Evolutionary conservation across 2,888 invertebrate genomes (phyloP).

Genomic region (Caenorhabditis sp.): DNA sequence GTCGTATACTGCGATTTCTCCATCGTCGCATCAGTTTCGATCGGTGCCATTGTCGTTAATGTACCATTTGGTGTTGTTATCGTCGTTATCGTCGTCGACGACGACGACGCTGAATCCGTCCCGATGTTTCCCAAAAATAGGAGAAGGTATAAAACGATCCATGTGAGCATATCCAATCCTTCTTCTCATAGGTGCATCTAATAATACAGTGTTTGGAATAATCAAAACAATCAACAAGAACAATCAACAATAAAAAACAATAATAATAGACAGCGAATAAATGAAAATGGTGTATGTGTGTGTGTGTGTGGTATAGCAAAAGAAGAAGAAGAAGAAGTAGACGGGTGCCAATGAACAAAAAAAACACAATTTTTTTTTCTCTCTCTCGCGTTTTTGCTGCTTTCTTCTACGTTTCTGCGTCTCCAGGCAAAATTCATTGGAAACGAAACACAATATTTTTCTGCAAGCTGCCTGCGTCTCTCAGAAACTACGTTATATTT

Average conservation of each 20-base stretch:
- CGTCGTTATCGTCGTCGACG: too few relatives aligned
- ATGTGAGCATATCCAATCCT: conserved; percentile 44
- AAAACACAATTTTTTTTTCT: not conserved
- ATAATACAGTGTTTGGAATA: not conserved
- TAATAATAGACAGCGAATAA: conserved; percentile 5
- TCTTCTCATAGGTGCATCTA: conserved; percentile 36
- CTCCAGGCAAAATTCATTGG: not conserved
- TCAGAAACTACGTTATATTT: not conserved
- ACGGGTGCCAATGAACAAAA: not conserved
- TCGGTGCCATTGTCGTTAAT: too few relatives aligned
- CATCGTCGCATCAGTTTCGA: not conserved
- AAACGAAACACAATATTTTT: not conserved
- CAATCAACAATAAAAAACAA: not conserved
- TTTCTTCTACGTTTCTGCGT: not conserved
- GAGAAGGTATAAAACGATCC: conserved; percentile 19
- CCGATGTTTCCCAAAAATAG: not conserved
- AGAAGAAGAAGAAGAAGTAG: not conserved
- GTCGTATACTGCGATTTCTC: not conserved
- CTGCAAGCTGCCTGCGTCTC: not conserved
- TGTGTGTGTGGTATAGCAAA: not conserved
- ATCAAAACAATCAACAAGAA: too few relatives aligned
- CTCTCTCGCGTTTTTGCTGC: not conserved
- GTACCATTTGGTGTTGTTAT: too few relatives aligned
- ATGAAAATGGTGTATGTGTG: conserved; percentile 1
- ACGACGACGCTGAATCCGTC: too few relatives aligned